Evolutionary conservation across 35 echinoderm and acorn worm species (phyloP).

Genomic region (Heliocidaris tuberculata): DNA sequence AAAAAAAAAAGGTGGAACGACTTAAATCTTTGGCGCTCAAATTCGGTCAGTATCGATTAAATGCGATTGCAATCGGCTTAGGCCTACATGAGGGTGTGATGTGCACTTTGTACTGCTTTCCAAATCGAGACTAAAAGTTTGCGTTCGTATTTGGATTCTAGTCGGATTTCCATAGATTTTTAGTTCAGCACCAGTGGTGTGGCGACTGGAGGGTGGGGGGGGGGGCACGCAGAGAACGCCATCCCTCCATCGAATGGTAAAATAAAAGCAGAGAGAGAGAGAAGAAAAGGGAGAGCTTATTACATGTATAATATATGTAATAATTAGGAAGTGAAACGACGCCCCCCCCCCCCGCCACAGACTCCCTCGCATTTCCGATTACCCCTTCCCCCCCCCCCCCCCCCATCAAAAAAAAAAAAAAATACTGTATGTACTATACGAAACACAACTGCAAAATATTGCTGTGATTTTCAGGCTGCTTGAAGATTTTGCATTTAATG

Average conservation of each 20-base stretch:
- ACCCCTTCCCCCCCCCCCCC: too few relatives aligned
- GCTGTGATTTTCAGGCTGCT: too few relatives aligned
- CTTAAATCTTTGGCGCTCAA: not conserved
- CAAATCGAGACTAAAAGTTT: not conserved
- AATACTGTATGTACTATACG: too few relatives aligned
- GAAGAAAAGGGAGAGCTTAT: not conserved
- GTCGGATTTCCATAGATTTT: too few relatives aligned
- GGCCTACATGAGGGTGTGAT: not conserved
- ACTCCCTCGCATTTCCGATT: too few relatives aligned
- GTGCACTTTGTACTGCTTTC: not conserved
- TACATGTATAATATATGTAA: too few relatives aligned
- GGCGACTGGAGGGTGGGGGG: not conserved
- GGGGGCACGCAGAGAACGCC: not conserved
- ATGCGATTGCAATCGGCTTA: not conserved
- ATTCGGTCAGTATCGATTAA: not conserved
- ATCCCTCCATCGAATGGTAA: not conserved
- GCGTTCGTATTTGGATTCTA: too few relatives aligned
- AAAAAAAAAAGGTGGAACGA: not conserved
- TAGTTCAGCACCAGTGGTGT: not conserved
- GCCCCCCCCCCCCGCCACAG: too few relatives aligned
- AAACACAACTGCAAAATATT: too few relatives aligned
- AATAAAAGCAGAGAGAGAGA: not conserved
- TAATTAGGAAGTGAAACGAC: too few relatives aligned
- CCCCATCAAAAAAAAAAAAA: too few relatives aligned
- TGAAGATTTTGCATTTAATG: too few relatives aligned